Evolutionary conservation across 2,888 invertebrate species (phyloP), one percentile per base, ranked within the genome.

Genomic region (Calliopum simillimum): DNA sequence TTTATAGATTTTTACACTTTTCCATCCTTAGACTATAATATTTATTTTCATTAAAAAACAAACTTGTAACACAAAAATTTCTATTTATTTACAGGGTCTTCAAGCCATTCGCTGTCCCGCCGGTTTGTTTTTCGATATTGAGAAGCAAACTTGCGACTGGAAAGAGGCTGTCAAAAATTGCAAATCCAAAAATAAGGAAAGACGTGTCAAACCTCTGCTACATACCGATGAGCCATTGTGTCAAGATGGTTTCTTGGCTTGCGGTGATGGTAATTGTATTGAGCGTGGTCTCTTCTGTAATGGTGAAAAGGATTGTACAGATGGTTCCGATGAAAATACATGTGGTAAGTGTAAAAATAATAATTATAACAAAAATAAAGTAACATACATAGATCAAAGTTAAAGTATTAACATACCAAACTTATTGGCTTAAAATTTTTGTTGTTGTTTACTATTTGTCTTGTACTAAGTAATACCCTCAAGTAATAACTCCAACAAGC

Each of bases 141-240:
- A 96, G 85, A 95, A 96, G 86, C 96, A 97, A 87, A 96, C 96
- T 3, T 97, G 96, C 83, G 96, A 96, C 85, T 97, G 96, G 96
- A 96, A 94, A 85, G 94, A 93, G 75, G 90, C 95, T 3, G 96
- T 96, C n/a, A 95, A 94, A 86, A 96, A 96, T 87, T 97, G 96
- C 88, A 95, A 95, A 83, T 84, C 93, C 79, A 95, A 95, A 88
- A 94, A 92, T 87, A 96, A 96, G 85, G 95, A 95, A 84, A 91
- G 94, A 75, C 95, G 95, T 86, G 89, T 93, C 19, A 95, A 95
- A 82, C 96, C 96, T 71, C 88, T 95, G 77, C 88, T 96, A 70
- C 92, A 92, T 87, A 97, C 96, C 46, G 95, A 95, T 80, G 96
- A 96, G 82, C 96, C 96, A 12, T 89, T 96, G 56, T 97, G 96